Evolutionary conservation across 2,888 invertebrate species (phyloP), one percentile per base, ranked within the genome.

Genomic region (Smittia aterrima): DNA sequence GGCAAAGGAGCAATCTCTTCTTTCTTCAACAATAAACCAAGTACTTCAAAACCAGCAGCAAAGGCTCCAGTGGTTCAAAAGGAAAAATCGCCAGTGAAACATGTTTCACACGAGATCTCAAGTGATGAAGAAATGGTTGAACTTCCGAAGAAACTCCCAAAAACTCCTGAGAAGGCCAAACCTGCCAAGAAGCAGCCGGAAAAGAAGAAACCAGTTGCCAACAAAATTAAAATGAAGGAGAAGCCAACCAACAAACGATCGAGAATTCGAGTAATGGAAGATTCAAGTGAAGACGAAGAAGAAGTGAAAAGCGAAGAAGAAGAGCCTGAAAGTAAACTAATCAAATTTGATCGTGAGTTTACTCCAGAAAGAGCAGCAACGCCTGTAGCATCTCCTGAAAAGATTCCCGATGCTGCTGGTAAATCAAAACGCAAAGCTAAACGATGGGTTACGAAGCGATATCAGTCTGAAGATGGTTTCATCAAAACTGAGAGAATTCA

Each of bases 391-490:
- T 58, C 58, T 2, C 58, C 58, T 22, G 58, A 58, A 22, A 58
- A 58, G 58, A 58, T 2, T 3, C 27, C 20, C 16, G 27, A 22
- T 9, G 27, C 3, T 6, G 24, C 27, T 3, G 58, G 18, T 1
- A 25, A 64, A 16, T 6, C 11, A 2, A 72, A 62, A 25, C 22
- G 47, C 24, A 75, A 75, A 66, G 70, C 70, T 16, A 75, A 70
- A 11, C 68, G 74, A 11, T 64, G 47, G 32, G 71, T 75, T 1
- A 68, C 74, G 53, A 74, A 62, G 66, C 70, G 71, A n/a, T 75
- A 54, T 62, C 70, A 74, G 58, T 58, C 71, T 20, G 74, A 74
- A 3, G 75, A 74, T 24, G 75, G 75, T 25, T 75, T 74, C 16
- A 47, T 74, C 1, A 1, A 22, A 25, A 74, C 66, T 7, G 74